Evolutionary conservation across 2,113 vertebrate genomes (phyloP).

Genomic region (Ciconia maguari): DNA sequence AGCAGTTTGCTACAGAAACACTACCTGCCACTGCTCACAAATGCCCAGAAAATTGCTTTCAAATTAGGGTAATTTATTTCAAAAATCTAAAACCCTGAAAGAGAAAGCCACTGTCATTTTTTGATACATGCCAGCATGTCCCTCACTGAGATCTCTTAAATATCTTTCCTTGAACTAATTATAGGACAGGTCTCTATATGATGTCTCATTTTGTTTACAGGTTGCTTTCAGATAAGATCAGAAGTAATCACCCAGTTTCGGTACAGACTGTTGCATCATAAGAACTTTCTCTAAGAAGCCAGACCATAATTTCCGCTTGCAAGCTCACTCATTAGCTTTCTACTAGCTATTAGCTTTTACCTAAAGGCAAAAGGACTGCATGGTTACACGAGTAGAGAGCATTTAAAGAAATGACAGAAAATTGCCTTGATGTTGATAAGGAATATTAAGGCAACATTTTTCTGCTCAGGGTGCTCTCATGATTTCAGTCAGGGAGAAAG

Average conservation of each 20-base stretch:
- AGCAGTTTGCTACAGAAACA: neutral
- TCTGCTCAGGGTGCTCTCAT: neutral
- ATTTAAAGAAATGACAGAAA: neutral
- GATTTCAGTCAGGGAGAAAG: neutral
- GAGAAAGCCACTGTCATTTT: neutral
- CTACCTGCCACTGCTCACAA: neutral
- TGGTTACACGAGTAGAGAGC: neutral
- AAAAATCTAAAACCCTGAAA: neutral
- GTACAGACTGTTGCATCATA: neutral
- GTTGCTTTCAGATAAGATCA: neutral
- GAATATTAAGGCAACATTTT: neutral
- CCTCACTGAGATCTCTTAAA: neutral
- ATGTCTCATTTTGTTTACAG: neutral
- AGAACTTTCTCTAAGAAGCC: neutral
- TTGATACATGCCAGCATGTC: fast-evolving
- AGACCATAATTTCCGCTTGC: neutral
- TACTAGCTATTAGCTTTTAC: neutral
- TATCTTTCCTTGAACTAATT: neutral
- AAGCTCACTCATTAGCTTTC: neutral
- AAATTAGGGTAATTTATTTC: neutral
- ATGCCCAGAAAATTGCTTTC: neutral
- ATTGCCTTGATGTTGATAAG: neutral
- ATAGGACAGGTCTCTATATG: neutral
- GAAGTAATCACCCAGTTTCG: neutral
- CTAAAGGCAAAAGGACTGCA: neutral